Evolutionary conservation across 2,113 vertebrate species (phyloP).

Genomic region (Sterrhoptilus dennistouni): DNA sequence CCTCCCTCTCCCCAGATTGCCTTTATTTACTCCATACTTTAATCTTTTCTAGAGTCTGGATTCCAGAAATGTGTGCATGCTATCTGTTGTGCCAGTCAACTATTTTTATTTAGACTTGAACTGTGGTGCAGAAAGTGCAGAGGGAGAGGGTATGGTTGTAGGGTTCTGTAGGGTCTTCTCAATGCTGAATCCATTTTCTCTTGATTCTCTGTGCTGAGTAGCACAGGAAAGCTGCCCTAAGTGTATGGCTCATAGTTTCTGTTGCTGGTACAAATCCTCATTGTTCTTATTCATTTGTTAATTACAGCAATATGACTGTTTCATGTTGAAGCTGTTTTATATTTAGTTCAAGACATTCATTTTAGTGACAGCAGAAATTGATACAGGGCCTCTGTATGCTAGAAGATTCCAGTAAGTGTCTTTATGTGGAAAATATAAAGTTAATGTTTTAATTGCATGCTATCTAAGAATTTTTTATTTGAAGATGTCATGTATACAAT

Average conservation of each 20-base stretch:
- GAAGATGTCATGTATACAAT: not conserved
- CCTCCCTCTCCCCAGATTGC: accelerated
- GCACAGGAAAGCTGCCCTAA: not conserved
- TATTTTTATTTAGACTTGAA: not conserved
- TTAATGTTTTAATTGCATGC: not conserved
- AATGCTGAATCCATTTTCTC: not conserved
- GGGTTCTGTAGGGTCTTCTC: not conserved
- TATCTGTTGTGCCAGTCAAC: not conserved
- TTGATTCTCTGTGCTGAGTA: not conserved
- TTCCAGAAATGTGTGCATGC: not conserved
- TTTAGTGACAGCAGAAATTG: not conserved
- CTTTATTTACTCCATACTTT: not conserved
- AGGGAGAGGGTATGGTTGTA: not conserved
- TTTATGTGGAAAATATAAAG: not conserved
- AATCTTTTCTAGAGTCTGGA: not conserved
- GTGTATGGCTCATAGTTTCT: not conserved
- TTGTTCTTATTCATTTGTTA: not conserved
- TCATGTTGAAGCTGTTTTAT: not conserved
- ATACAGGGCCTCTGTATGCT: not conserved
- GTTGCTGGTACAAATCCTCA: not conserved
- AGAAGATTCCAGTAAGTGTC: not conserved
- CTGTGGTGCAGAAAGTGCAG: not conserved
- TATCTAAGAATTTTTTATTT: not conserved
- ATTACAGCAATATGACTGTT: not conserved
- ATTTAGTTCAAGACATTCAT: not conserved